Conservation (phyloP, 2,113 vertebrate species). For the Alligator sinensis region DNA sequence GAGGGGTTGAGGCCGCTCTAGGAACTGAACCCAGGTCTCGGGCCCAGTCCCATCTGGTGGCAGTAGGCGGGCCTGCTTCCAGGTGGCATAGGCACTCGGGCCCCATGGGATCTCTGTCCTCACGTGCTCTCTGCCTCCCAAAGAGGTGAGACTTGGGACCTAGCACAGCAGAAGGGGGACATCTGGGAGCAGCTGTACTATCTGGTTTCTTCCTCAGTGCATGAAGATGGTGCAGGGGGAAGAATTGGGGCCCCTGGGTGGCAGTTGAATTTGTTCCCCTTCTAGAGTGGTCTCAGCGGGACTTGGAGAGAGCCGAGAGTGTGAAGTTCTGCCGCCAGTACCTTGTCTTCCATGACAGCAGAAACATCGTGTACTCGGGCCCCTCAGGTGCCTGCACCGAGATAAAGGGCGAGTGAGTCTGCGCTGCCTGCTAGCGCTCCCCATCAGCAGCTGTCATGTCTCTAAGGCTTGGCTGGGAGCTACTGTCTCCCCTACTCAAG, state of each 20-base stretch:
- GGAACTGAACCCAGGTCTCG: background rate
- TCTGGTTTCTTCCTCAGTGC: background rate
- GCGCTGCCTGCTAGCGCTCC: background rate
- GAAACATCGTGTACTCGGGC: constrained; percentile 89
- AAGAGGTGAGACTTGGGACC: no score
- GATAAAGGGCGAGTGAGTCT: constrained; percentile 92
- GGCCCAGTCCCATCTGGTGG: no score
- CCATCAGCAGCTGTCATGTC: fast-evolving
- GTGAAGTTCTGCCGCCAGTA: constrained; percentile 95
- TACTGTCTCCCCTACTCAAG: background rate
- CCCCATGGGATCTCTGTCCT: no score
- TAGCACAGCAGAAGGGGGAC: no score
- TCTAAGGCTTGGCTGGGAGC: fast-evolving
- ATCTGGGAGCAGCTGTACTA: no score
- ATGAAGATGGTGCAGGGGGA: background rate
- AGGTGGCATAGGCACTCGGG: background rate
- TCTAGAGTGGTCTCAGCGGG: constrained; percentile 93
- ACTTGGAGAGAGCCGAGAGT: constrained; percentile 91
- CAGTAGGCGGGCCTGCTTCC: background rate
- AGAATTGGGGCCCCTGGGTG: background rate
- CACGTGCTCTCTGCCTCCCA: no score
- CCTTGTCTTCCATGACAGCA: constrained; percentile 92
- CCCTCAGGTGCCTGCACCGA: constrained; percentile 94
- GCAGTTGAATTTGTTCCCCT: background rate
- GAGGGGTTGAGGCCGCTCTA: no score